These are phyloP conservation scores for Dipodomys stephensi DNA, from an alignment of 2,113 vertebrate genomes.

Conservation along the genomic window DNA sequence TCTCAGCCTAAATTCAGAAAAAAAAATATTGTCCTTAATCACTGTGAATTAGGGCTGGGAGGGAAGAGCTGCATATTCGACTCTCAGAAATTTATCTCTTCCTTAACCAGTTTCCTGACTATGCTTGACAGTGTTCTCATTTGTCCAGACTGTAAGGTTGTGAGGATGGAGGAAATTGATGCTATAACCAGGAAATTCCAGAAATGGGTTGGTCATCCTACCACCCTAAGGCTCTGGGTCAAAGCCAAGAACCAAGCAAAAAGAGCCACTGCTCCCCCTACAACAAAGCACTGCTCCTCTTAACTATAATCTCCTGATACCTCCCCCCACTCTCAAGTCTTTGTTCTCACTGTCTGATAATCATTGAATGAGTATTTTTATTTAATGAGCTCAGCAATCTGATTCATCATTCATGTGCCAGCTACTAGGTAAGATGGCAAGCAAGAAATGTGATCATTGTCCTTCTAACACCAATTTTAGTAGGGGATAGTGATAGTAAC, in stretches of 20 bases:
- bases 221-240: background rate
- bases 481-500: background rate
- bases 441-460: background rate
- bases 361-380: background rate
- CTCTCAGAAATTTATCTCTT: slow-evolving; percentile 8
- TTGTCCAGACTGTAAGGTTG: background rate
- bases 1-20: background rate
- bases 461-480: background rate
- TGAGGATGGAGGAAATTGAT: background rate
- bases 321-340: no score
- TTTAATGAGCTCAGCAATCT: background rate
- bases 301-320: background rate
- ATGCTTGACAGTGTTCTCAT: background rate
- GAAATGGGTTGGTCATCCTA: background rate
- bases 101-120: background rate
- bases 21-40: background rate
- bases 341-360: background rate
- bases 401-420: background rate
- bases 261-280: background rate
- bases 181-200: background rate
- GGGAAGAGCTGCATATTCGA: background rate
- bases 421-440: background rate
- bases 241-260: background rate
- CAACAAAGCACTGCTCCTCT: background rate
- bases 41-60: background rate